A percentile compares a stretch with the other conserved stretches of the same genome.
phyloP scores from a whole-genome alignment of 2,113 vertebrate species.

The Gulo gulo region DNA sequence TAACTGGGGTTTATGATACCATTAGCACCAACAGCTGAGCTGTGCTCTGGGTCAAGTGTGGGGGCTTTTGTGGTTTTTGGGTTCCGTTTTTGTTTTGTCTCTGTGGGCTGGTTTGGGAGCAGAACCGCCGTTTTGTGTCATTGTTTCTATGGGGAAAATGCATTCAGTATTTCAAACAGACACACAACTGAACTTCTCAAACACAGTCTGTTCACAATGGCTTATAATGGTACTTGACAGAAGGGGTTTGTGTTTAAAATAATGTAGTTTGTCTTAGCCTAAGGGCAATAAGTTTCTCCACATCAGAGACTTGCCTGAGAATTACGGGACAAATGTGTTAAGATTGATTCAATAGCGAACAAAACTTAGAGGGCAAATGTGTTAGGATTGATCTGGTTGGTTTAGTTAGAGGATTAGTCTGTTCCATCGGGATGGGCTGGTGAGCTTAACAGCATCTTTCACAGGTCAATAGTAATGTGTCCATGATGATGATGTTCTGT shows the following conservation, averaged over 20 bases:
- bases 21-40: background rate
- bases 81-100: slow-evolving; percentile 44
- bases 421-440: slow-evolving; percentile 44
- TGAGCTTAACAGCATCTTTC: slow-evolving; percentile 51
- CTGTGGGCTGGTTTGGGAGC: slow-evolving; percentile 22
- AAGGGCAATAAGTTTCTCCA: slow-evolving; percentile 22
- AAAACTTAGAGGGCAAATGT: slow-evolving; percentile 37
- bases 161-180: slow-evolving; percentile 27
- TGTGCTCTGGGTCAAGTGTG: background rate
- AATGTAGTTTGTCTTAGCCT: slow-evolving; percentile 44
- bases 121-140: slow-evolving; percentile 24
- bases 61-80: background rate
- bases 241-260: slow-evolving; percentile 45
- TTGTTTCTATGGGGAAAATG: slow-evolving; percentile 38
- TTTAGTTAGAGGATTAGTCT: background rate
- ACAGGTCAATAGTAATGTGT: slow-evolving; percentile 40
- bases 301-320: slow-evolving; percentile 38
- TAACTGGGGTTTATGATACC: background rate
- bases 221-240: slow-evolving; percentile 31
- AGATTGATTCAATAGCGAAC: slow-evolving; percentile 36
- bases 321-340: slow-evolving; percentile 35
- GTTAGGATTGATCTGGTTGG: slow-evolving; percentile 22
- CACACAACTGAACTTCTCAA: slow-evolving; percentile 42
- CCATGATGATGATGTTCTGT: slow-evolving; percentile 81
- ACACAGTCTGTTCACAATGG: background rate